A percentile compares a stretch with the other conserved stretches of the same genome.
phyloP scores from a whole-genome alignment of 2,797 vertebrate species.

The Ptychadena robeensis region DNA sequence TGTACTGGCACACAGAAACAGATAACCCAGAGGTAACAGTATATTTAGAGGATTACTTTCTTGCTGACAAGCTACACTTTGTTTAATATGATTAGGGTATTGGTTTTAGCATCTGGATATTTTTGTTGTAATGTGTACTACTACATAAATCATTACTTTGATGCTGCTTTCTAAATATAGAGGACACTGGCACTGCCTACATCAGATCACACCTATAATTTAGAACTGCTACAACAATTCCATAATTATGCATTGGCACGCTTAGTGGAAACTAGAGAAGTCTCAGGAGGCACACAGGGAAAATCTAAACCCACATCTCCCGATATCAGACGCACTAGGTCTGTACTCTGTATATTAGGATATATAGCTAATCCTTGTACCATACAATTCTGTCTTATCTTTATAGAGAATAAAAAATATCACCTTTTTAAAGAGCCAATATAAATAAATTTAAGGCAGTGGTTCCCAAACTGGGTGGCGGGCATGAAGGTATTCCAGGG shows the following conservation, averaged over 20 bases:
- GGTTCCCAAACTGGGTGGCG: too few relatives aligned
- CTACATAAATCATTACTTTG: background rate
- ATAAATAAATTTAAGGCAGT: background rate
- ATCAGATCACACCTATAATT: too few relatives aligned
- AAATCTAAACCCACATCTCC: background rate
- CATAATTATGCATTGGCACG: too few relatives aligned
- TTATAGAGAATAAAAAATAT: background rate
- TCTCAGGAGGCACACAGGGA: background rate
- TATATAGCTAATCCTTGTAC: background rate
- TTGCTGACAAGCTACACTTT: background rate
- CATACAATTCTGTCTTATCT: background rate
- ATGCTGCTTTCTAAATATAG: too few relatives aligned
- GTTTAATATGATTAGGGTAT: background rate
- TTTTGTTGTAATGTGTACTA: background rate
- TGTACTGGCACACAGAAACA: background rate
- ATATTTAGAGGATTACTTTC: background rate
- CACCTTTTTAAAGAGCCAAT: background rate
- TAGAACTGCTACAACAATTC: too few relatives aligned
- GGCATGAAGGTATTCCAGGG: too few relatives aligned
- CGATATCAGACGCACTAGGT: background rate
- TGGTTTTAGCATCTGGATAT: too few relatives aligned
- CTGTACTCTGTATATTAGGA: background rate
- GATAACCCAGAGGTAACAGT: background rate
- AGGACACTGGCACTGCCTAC: too few relatives aligned
- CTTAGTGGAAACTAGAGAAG: background rate